Base-by-base conservation (phyloP, 2,888 invertebrate species). In the Mantis religiosa region DNA sequence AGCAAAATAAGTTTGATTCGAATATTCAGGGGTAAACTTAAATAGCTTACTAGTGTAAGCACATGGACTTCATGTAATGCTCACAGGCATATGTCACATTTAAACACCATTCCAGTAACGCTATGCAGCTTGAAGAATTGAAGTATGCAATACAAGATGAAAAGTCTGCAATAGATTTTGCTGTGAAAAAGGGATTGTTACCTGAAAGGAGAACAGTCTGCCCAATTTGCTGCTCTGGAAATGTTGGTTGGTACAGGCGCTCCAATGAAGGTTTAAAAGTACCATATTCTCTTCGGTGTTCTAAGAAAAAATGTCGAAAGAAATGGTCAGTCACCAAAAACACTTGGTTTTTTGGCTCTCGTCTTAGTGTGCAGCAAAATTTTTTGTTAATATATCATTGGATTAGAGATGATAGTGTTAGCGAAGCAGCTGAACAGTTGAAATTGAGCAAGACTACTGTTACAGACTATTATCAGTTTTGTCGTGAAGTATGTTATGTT, bases 241-340 rank as follows among this genome's bases (percentile, higher is more conserved):
- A 89, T 88, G 89, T 89, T 83, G 89, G 89, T 6, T 89, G 89
- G 89, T 89, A 89, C 82, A 89, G 88, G 88, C 87, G 89, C 47
- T 89, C 89, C 81, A 88, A 89, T 88, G 89, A 89, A 88, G 88
- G 88, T 28, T 28, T 89, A 28, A 89, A 89, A 83, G 88, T 89
- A 81, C 89, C 89, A 85, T 89, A 86, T 86, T 85, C 89, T 82
- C 84, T 89, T 83, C 41, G 89, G n/a, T 89, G 89, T 83, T 89
- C 89, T 83, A 88, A 88, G 84, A 89, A 89, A 86, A 88, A 83
- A 82, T 89, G 89, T 81, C 86, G 89, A 20, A 89, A 89, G 86
- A 89, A 89, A 86, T 89, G 89, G 89, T 89, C 89, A 41, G 89
- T 89, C 82, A 89, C 89, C 25, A 89, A 89, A 83, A 88, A 89